Percentiles rank a stretch among this genome's conserved stretches.
Evolutionary conservation across 2,888 invertebrate genomes (phyloP).

Genomic region (Tromatobia lineatoria): DNA sequence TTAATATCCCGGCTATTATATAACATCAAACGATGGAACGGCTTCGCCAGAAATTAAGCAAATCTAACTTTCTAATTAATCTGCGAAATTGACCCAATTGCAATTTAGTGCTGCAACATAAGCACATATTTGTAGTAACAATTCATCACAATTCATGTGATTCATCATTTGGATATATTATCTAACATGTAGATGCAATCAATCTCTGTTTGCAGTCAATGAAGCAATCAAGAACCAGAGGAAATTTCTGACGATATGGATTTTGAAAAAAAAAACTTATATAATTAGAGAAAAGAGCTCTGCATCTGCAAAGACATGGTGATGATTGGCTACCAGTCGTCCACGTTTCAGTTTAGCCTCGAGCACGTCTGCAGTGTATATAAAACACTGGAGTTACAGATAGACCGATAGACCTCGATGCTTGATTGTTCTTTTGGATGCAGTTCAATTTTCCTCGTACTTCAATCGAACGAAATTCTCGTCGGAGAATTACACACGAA

Average conservation of each 20-base stretch:
- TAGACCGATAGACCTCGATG: slow-evolving; percentile 8
- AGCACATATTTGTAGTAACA: neutral
- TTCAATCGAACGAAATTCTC: slow-evolving; percentile 59
- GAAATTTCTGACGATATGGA: neutral
- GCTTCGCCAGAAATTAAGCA: neutral
- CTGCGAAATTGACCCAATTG: neutral
- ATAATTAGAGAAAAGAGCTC: neutral
- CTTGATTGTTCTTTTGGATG: slow-evolving; percentile 67
- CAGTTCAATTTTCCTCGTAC: slow-evolving; percentile 66
- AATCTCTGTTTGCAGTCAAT: neutral
- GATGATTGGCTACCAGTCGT: slow-evolving; percentile 15
- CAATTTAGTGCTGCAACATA: neutral
- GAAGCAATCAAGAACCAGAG: neutral
- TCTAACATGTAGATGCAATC: neutral
- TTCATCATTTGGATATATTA: neutral
- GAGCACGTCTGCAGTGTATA: slow-evolving; percentile 17
- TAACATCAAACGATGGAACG: neutral
- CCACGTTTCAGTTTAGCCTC: slow-evolving; percentile 44
- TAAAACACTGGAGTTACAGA: slow-evolving; percentile 20
- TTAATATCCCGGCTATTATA: slow-evolving; percentile 1
- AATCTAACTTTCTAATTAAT: neutral
- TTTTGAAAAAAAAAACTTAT: neutral
- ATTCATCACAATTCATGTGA: neutral
- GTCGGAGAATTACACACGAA: slow-evolving; percentile 55
- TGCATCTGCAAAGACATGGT: neutral